Evolutionary conservation across 2,888 invertebrate genomes (phyloP).

Genomic region (Eupithecia tripunctaria): DNA sequence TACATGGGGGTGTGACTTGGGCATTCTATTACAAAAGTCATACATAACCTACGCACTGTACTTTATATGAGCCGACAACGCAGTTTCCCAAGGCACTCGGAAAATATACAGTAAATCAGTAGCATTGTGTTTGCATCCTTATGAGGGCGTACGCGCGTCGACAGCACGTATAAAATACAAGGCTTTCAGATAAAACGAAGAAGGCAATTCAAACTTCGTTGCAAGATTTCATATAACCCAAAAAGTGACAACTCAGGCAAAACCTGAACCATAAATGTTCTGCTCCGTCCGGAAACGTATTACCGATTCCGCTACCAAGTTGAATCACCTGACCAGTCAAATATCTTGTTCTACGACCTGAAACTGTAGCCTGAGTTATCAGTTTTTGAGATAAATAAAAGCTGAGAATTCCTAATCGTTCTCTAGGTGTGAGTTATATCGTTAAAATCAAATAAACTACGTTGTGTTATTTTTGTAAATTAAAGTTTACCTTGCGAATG

Average conservation of each 20-base stretch:
- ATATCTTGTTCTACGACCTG: not conserved
- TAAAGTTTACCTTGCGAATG: slow-evolving; percentile 88
- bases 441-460: not conserved
- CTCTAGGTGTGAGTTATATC: not conserved
- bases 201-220: not conserved
- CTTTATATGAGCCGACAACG: not conserved
- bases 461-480: not conserved
- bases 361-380: not conserved
- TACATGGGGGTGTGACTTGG: not conserved
- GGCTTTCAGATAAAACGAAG: not conserved
- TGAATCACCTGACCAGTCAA: not conserved
- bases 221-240: not conserved
- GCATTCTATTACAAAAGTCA: not conserved
- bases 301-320: not conserved
- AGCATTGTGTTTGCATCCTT: not conserved
- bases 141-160: not conserved
- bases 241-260: not conserved
- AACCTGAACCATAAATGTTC: not conserved
- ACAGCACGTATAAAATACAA: not conserved
- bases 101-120: not conserved
- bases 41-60: not conserved
- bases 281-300: not conserved
- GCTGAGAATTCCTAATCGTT: not conserved
- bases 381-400: not conserved
- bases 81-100: not conserved